A percentile compares a stretch with the other conserved stretches of the same genome.
Conservation (phyloP, 2,888 invertebrate genomes). For the Zhengitettix transpicula region DNA sequence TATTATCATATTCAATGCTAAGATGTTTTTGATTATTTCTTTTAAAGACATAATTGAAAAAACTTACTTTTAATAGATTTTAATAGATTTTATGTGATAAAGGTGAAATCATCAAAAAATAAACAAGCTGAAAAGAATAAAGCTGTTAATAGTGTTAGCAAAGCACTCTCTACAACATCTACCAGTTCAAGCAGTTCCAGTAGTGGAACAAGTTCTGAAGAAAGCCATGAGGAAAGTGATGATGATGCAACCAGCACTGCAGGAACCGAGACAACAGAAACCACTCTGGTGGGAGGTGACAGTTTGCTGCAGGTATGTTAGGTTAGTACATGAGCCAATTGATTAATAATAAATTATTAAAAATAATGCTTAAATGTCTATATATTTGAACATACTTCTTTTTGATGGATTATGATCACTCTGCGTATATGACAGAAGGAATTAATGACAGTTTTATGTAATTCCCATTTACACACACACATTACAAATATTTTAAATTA, state of each 20-base stretch:
- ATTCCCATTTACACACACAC: too few species aligned
- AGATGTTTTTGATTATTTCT: too few species aligned
- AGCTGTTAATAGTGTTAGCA: background rate
- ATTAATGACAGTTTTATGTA: too few species aligned
- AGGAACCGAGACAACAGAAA: slow-evolving; percentile 50
- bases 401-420: too few species aligned
- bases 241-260: slow-evolving; percentile 37
- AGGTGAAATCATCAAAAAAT: slow-evolving; percentile 10
- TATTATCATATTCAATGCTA: too few species aligned
- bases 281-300: slow-evolving; percentile 44
- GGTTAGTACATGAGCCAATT: background rate
- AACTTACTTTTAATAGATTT: too few species aligned
- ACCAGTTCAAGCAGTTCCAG: background rate
- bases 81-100: background rate
- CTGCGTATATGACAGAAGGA: too few species aligned
- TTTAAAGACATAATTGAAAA: too few species aligned
- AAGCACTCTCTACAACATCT: background rate
- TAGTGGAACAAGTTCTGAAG: slow-evolving; percentile 8
- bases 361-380: too few species aligned
- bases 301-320: slow-evolving; percentile 35
- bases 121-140: slow-evolving; percentile 1
- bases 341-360: too few species aligned
- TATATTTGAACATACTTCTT: too few species aligned
- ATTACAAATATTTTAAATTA: too few species aligned
- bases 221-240: slow-evolving; percentile 12